Conservation (phyloP, 2,888 invertebrate species). For the Drosophila suboccidentalis region DNA sequence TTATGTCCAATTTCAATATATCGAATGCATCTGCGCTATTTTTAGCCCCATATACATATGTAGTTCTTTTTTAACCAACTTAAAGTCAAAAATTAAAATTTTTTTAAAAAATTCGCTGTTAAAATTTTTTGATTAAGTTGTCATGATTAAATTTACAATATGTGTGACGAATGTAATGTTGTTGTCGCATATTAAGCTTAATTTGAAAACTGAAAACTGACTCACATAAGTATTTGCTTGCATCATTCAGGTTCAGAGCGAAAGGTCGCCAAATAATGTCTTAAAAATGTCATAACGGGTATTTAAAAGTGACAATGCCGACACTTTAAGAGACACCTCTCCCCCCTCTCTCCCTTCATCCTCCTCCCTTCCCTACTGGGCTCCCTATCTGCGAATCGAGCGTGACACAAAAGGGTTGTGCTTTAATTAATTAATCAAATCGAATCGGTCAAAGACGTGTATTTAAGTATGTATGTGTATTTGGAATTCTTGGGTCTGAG, state of each 20-base stretch:
- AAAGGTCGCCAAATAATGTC: slow-evolving; percentile 60
- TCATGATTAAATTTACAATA: not conserved
- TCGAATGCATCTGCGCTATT: no score
- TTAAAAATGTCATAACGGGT: slow-evolving; percentile 54
- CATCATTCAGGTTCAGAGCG: slow-evolving; percentile 75
- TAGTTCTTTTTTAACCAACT: no score
- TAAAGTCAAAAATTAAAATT: no score
- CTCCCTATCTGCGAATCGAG: not conserved
- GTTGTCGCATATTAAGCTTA: slow-evolving; percentile 1
- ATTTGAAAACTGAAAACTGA: slow-evolving; percentile 59
- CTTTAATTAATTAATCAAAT: slow-evolving; percentile 81
- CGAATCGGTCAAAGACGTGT: slow-evolving; percentile 68
- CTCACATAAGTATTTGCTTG: slow-evolving; percentile 56
- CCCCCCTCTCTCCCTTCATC: not conserved
- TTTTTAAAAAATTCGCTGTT: no score
- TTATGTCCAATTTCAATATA: no score
- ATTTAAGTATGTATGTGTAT: not conserved
- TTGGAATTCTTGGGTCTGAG: slow-evolving; percentile 46
- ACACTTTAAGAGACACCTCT: slow-evolving; percentile 50
- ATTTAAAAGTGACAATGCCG: slow-evolving; percentile 71
- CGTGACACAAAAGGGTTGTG: slow-evolving; percentile 70
- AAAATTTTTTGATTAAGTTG: not conserved
- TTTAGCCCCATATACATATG: no score
- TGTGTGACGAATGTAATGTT: slow-evolving; percentile 31
- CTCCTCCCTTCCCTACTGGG: not conserved